Conservation (phyloP, 1,140 invertebrate species). For the Tyrophagus putrescentiae region DNA sequence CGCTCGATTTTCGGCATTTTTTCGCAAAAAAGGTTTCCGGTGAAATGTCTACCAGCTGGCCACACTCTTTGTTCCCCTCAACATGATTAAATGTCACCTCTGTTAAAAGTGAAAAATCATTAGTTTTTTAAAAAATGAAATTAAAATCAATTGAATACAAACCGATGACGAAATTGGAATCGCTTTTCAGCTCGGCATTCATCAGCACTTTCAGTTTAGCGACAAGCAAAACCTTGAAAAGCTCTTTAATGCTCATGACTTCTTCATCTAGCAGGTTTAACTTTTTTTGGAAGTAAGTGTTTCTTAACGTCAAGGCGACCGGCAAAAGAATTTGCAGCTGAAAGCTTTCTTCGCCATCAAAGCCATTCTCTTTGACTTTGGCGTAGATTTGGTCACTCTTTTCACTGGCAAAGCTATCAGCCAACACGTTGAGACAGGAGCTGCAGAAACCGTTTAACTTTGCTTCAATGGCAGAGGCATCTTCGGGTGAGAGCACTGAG, state of each 20-base stretch:
- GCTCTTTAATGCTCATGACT: background rate
- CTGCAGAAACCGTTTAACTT: background rate
- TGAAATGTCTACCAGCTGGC: background rate
- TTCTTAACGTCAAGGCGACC: background rate
- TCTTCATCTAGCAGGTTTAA: background rate
- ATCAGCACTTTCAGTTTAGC: background rate
- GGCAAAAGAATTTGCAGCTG: conserved; percentile 9
- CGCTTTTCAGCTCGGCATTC: background rate
- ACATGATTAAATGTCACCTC: background rate
- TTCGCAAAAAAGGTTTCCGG: conserved; percentile 11
- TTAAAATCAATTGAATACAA: too few species aligned
- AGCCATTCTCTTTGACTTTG: background rate
- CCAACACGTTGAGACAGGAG: conserved; percentile 10
- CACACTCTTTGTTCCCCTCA: background rate
- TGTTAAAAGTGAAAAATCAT: background rate
- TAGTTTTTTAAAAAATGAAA: background rate
- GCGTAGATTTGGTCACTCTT: background rate
- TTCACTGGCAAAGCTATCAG: background rate
- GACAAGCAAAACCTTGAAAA: background rate
- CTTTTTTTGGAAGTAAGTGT: background rate
- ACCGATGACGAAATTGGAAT: background rate
- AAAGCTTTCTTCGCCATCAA: background rate
- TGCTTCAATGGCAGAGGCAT: background rate
- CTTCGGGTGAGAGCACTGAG: background rate
- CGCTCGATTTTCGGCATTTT: conserved; percentile 17